phyloP scores from a whole-genome alignment of 2,888 invertebrate species.

The Volucella inflata region DNA sequence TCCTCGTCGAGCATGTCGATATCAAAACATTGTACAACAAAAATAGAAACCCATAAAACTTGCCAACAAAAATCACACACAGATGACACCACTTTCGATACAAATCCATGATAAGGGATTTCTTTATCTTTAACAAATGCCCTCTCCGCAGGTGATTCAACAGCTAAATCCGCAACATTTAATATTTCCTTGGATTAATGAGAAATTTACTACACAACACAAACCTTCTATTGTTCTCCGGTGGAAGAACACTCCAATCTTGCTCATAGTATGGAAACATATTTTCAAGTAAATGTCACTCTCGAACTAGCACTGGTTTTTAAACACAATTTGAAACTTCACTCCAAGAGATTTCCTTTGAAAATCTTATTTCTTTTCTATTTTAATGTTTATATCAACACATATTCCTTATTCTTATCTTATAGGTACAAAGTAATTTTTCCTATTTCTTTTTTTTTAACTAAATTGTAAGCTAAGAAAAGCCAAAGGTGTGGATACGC shows the following conservation, averaged over 20 bases:
- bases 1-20: not conserved
- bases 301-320: not conserved
- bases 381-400: conserved; percentile 33
- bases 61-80: conserved; percentile 43
- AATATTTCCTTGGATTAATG: not conserved
- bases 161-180: not conserved
- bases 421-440: conserved; percentile 2
- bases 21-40: not conserved
- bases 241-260: conserved; percentile 93
- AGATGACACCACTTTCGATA: conserved; percentile 41
- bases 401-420: conserved; percentile 35
- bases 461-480: conserved; percentile 23
- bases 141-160: conserved; percentile 44
- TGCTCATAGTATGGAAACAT: conserved; percentile 87
- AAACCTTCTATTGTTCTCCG: conserved; percentile 93
- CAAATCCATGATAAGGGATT: conserved; percentile 42
- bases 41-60: not conserved
- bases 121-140: conserved; percentile 29
- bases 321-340: conserved; percentile 20
- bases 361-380: too few species aligned
- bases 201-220: conserved; percentile 50
- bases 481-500: conserved; percentile 47
- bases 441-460: conserved; percentile 4
- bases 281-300: conserved; percentile 31
- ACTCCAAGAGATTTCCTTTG: conserved; percentile 14